Conservation (phyloP, 2,113 vertebrate species). For the Noturus placidus region DNA sequence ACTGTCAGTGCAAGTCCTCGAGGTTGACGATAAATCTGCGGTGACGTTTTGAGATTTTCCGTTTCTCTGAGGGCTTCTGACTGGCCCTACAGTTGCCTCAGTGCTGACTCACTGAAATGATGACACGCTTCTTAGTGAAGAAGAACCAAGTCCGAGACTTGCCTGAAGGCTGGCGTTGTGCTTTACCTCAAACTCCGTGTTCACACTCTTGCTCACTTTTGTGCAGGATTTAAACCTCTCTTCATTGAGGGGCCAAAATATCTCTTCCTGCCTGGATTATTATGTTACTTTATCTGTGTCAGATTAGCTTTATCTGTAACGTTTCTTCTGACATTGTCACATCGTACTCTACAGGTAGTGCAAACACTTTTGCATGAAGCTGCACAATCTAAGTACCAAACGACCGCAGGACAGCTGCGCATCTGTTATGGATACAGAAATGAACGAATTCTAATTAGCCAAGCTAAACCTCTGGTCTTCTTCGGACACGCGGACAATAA, state of each 20-base stretch:
- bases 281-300: too few species aligned
- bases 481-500: too few species aligned
- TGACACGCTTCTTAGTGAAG: neutral
- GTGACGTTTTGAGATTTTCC: neutral
- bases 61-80: neutral
- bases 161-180: neutral
- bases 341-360: neutral
- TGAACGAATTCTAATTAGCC: neutral
- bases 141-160: neutral
- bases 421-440: neutral
- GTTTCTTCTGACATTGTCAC: too few species aligned
- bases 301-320: neutral
- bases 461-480: neutral
- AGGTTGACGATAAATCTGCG: neutral
- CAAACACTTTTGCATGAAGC: neutral
- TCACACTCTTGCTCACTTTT: neutral
- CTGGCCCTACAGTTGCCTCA: neutral
- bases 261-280: neutral
- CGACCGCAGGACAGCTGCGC: neutral
- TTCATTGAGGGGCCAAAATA: neutral
- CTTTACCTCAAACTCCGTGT: neutral
- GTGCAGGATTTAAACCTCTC: neutral
- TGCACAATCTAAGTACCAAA: neutral
- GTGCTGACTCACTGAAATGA: neutral
- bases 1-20: neutral